Percentiles rank a stretch among this genome's conserved stretches.
Evolutionary conservation across 2,797 vertebrate species (phyloP).

Genomic region (Clarias fuscus): DNA sequence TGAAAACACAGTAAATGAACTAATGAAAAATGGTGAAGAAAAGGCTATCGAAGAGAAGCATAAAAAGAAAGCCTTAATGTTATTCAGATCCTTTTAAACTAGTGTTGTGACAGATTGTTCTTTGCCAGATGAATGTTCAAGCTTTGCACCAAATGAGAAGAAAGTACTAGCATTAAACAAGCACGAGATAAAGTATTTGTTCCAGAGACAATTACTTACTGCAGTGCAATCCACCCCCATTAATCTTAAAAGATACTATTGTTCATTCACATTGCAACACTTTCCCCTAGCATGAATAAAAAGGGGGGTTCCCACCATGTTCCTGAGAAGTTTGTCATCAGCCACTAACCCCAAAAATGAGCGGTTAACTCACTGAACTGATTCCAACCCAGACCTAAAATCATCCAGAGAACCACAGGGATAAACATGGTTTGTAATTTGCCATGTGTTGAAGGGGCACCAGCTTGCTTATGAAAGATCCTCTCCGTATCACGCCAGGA

Average conservation of each 20-base stretch:
- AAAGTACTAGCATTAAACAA: not conserved
- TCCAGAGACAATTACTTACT: not conserved
- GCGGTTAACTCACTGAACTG: conserved; percentile 36
- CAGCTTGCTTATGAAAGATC: conserved; percentile 28
- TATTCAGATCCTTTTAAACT: not conserved
- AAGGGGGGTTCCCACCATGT: conserved; percentile 20
- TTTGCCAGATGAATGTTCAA: not conserved
- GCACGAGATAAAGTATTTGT: not conserved
- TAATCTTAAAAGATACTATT: not conserved
- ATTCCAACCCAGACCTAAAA: conserved; percentile 47
- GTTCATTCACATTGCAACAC: conserved; percentile 4
- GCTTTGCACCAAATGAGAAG: not conserved
- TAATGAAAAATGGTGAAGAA: not conserved
- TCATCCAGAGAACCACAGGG: conserved; percentile 40
- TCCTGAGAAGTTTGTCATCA: conserved; percentile 33
- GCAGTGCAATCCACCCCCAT: not conserved
- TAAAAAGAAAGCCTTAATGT: not conserved
- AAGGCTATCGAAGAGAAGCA: not conserved
- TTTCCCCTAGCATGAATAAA: conserved; percentile 18
- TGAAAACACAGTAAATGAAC: not conserved
- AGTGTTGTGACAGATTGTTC: not conserved
- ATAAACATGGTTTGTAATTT: conserved; percentile 55
- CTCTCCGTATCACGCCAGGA: not conserved
- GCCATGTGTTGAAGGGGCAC: conserved; percentile 15
- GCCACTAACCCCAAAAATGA: conserved; percentile 34